Percentiles rank a stretch among this genome's conserved stretches.
Conservation (phyloP, 2,113 vertebrate genomes). For the Toxotes chatareus region DNA sequence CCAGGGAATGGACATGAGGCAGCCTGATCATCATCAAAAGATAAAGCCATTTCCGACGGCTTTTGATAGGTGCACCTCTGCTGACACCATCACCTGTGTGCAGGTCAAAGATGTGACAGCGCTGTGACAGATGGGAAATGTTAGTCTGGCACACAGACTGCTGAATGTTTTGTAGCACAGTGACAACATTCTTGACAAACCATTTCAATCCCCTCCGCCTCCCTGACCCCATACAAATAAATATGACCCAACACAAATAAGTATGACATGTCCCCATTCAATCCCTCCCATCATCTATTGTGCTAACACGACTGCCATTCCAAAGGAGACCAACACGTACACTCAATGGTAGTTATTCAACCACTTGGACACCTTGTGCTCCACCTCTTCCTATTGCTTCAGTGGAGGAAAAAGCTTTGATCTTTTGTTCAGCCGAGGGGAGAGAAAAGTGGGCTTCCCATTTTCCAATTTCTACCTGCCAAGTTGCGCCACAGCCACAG, state of each 20-base stretch:
- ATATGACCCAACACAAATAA: constrained; percentile 79
- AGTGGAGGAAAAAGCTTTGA: constrained; percentile 70
- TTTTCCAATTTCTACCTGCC: constrained; percentile 86
- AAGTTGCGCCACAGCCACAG: constrained; percentile 66
- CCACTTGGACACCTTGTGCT: constrained; percentile 71
- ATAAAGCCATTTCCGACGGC: constrained; percentile 27
- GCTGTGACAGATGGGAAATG: constrained; percentile 69
- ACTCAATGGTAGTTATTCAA: constrained; percentile 68
- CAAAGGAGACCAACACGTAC: constrained; percentile 51
- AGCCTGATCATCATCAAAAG: constrained; percentile 11
- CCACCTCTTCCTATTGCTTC: constrained; percentile 72
- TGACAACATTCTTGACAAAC: constrained; percentile 77
- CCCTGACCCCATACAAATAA: constrained; percentile 75
- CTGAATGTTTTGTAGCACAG: constrained; percentile 56
- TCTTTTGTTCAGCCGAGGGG: constrained; percentile 76
- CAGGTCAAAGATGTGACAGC: constrained; percentile 66
- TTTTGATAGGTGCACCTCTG: constrained; percentile 25
- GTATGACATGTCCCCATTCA: constrained; percentile 73
- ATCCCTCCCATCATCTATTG: constrained; percentile 69
- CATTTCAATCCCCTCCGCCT: constrained; percentile 66
- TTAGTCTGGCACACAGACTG: constrained; percentile 43
- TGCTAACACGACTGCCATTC: constrained; percentile 58
- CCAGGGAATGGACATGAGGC: not conserved
- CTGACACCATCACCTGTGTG: constrained; percentile 25
- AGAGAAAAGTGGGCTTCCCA: constrained; percentile 78